phyloP scores from a whole-genome alignment of 2,888 invertebrate species.

The Drosophila paramelanica region DNA sequence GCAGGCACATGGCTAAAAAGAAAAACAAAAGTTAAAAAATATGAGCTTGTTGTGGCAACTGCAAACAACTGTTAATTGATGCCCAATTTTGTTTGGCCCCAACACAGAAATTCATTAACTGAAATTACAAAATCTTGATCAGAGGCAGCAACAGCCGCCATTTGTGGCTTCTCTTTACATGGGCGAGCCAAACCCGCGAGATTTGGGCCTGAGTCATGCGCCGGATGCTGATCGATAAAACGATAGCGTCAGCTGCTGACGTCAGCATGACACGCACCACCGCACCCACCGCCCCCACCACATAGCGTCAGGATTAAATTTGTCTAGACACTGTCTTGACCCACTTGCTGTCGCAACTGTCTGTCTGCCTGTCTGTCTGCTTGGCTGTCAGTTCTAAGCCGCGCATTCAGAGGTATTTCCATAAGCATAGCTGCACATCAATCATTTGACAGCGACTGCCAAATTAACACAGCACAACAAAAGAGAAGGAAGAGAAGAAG shows the following conservation, averaged over 20 bases:
- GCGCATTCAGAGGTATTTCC: constrained; percentile 28
- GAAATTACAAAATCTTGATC: constrained; percentile 50
- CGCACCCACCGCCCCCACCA: not conserved
- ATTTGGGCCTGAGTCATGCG: constrained; percentile 40
- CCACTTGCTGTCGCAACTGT: constrained; percentile 24
- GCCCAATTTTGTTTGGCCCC: constrained; percentile 36
- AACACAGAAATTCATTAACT: constrained; percentile 50
- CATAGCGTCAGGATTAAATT: constrained; percentile 25
- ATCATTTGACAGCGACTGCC: constrained; percentile 59
- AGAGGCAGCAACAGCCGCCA: constrained; percentile 18
- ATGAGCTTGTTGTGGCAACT: constrained; percentile 47
- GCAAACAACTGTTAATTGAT: constrained; percentile 44
- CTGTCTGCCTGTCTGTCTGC: not conserved
- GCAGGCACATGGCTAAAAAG: constrained; percentile 73
- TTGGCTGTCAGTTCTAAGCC: constrained; percentile 35
- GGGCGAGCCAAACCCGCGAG: constrained; percentile 36
- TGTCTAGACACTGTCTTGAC: constrained; percentile 47
- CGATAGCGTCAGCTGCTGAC: constrained; percentile 5
- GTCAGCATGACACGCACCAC: constrained; percentile 15
- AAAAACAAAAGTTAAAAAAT: constrained; percentile 14
- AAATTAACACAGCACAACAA: constrained; percentile 53
- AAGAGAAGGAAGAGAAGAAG: constrained; percentile 34
- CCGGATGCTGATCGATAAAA: constrained; percentile 33
- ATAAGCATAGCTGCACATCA: constrained; percentile 52
- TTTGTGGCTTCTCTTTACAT: constrained; percentile 34